Evolutionary conservation across 2,113 vertebrate genomes (phyloP), one percentile per base, ranked within the genome.

Genomic region (Struthio camelus): DNA sequence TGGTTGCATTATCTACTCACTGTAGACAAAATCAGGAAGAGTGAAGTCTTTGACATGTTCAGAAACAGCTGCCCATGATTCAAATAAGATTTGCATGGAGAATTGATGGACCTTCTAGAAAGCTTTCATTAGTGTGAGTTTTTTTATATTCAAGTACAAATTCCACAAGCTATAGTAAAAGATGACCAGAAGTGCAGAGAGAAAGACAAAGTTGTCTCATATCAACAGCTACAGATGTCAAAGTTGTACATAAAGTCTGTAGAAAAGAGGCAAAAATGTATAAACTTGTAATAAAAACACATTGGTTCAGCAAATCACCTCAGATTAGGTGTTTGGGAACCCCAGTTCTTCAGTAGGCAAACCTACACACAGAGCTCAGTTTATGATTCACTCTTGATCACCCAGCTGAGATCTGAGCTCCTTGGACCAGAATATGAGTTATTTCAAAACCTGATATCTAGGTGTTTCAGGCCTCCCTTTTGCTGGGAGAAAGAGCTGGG

Each of bases 311-410:
- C 34, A 24, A 62, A 12, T 54, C 44, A 89, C 14, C 36, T 76
- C 17, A 64, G 13, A 12, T 34, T 22, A 48, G 5, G 2, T 44
- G 2, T 70, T 85, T 83, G 1, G 0, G 20, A 83, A 38, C 6
- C 6, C 11, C 73, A 2, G 2, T 34, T 82, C 10, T 77, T 83
- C 30, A 22, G 77, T 6, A 44, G 14, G 32, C 4, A 32, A 6
- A 28, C 3, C 2, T 32, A 17, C 30, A 30, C 1, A 1, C 48
- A n/a, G 9, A 54, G 2, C 16, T 61, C 8, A 8, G 4, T 48
- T 85, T 76, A 19, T 4, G 38, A 23, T 12, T 71, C 40, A 6
- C n/a, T 80, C 27, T 46, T 44, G 8, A 50, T 17, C 2, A 1
- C 3, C 3, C 9, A 22, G 6, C 1, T 76, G 28, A 91, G 15